Evolutionary conservation across 2,888 invertebrate genomes (phyloP).

Genomic region (Gerris lacustris): DNA sequence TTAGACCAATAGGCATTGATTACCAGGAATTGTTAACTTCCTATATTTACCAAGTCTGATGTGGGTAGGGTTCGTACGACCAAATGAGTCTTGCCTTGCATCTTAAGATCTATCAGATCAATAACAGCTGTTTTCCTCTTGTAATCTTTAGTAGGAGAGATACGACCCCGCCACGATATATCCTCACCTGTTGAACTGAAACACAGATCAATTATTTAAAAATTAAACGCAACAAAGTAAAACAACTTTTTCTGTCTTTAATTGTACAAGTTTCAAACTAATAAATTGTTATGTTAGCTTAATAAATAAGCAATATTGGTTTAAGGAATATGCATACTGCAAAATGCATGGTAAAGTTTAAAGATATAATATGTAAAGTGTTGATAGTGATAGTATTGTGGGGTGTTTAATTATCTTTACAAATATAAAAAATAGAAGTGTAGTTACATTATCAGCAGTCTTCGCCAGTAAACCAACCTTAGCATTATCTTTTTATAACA

Average conservation of each 20-base stretch:
- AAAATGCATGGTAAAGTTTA: too few species aligned
- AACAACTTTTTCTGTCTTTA: too few species aligned
- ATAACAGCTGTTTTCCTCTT: conserved; percentile 44
- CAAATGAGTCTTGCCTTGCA: conserved; percentile 54
- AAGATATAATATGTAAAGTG: too few species aligned
- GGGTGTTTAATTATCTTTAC: too few species aligned
- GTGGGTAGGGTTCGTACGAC: conserved; percentile 54
- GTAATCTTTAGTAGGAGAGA: conserved; percentile 41
- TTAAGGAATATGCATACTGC: background rate
- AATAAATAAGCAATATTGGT: background rate
- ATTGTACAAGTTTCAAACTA: too few species aligned
- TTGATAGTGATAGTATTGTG: too few species aligned
- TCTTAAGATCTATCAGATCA: conserved; percentile 49
- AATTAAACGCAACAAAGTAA: background rate
- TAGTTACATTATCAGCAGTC: too few species aligned
- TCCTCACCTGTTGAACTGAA: conserved; percentile 46
- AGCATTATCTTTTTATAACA: too few species aligned
- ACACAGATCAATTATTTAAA: conserved; percentile 26
- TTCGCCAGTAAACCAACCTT: too few species aligned
- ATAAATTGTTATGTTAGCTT: background rate
- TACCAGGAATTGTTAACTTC: background rate
- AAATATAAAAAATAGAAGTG: too few species aligned
- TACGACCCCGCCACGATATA: conserved; percentile 45
- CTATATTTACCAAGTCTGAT: conserved; percentile 44
- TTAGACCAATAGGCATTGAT: background rate